Base-by-base conservation (phyloP, 37 sponge, comb jelly and placozoan genomes). In the Ianthella basta region DNA sequence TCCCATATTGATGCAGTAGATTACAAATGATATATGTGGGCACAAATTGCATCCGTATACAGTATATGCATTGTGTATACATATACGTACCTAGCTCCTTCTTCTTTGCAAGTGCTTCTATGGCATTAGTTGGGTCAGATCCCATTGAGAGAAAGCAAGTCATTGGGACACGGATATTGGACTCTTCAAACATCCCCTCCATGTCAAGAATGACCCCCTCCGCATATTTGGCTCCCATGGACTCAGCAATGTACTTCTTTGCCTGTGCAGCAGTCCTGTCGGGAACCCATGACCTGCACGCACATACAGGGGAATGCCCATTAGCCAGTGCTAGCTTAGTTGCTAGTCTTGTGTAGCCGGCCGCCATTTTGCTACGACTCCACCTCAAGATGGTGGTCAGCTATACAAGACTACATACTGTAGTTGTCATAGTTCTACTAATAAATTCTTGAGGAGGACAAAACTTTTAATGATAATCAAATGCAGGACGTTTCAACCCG, bases 171-270 rank as follows among this genome's bases (percentile, higher is more conserved):
- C 97, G 92, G 27, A 54, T 37, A 66, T 82, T 93, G 32, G 96
- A 95, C 84, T 99, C 99, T 66, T 90, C 90, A 90, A 94, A 95
- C 96, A 95, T 91, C 29, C 82, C 89, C 69, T 94, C 92, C 69
- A 97, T 68, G 87, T 99, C 95, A 39, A 99, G 89, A 72, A 99
- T 99, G 29, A 99, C 97, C 38, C 96, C 97, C 77, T 99, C 99
- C 14, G 99, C 94, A 90, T 89, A 99, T 66, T 94, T 91, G 60
- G 81, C 81, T n/a, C 99, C 99, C 94, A 97, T 89, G 14, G 96
- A 84, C 81, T 93, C 94, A 34, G 92, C 89, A 54, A 97, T 93
- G 90, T 99, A 99, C 67, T 93, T 97, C 54, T 93, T 86, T 12
- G 99, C 92, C 84, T 99, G 99, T n/a, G 96, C 91, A 27, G 93